These are phyloP conservation scores for Hermaeophaga mercurialis DNA, from an alignment of 2,888 invertebrate species.

Conservation along the genomic window DNA sequence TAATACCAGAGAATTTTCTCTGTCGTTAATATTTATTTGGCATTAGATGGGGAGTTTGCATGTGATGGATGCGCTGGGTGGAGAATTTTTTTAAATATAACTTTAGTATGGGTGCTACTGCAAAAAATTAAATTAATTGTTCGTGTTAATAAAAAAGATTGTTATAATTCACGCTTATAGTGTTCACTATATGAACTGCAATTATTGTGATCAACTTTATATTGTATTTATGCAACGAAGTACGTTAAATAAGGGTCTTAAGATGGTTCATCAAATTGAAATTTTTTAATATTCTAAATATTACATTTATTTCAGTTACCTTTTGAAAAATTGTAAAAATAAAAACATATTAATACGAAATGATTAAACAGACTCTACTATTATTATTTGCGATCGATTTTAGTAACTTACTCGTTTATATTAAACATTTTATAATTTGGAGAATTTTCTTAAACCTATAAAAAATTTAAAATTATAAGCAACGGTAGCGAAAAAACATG, in stretches of 20 bases:
- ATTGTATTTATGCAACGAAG: slow-evolving; percentile 54
- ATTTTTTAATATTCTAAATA: too few species aligned
- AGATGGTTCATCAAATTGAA: neutral
- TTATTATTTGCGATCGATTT: too few species aligned
- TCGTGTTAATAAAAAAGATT: slow-evolving; percentile 49
- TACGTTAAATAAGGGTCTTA: slow-evolving; percentile 33
- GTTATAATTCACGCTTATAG: slow-evolving; percentile 57
- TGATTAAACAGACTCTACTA: too few species aligned
- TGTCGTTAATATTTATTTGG: too few species aligned
- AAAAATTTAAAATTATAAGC: slow-evolving; percentile 14
- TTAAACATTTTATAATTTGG: too few species aligned
- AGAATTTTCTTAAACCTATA: neutral
- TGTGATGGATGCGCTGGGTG: slow-evolving; percentile 1
- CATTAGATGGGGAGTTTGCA: neutral
- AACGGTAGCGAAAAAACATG: slow-evolving; percentile 40
- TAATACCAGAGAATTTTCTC: too few species aligned
- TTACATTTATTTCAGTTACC: too few species aligned
- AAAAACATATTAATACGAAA: too few species aligned
- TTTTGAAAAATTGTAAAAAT: too few species aligned
- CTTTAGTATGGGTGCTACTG: slow-evolving; percentile 55
- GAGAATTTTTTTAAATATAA: slow-evolving; percentile 31
- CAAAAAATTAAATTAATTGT: slow-evolving; percentile 47
- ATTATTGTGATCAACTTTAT: slow-evolving; percentile 56
- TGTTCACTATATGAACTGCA: slow-evolving; percentile 60
- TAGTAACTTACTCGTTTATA: too few species aligned